Conservation (phyloP, 2,113 vertebrate species). For the Varanus komodoensis region DNA sequence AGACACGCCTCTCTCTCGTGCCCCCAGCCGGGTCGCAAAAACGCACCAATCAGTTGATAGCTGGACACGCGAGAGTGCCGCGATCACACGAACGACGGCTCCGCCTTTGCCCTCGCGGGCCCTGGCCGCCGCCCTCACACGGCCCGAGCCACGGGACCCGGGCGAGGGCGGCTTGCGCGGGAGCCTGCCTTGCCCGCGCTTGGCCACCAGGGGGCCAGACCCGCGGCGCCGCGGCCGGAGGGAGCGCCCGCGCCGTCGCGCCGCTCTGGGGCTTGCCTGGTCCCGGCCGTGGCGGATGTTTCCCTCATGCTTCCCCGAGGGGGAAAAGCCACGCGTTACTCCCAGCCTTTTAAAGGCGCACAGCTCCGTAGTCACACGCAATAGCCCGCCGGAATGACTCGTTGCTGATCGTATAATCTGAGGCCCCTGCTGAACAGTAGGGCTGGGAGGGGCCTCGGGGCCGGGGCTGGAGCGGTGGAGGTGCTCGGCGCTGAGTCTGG, state of each 20-base stretch:
- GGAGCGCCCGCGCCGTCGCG: background rate
- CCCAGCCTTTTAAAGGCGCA: background rate
- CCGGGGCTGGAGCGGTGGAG: background rate
- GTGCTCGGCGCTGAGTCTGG: background rate
- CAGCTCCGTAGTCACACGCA: background rate
- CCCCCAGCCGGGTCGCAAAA: background rate
- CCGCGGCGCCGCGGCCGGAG: background rate
- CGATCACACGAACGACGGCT: background rate
- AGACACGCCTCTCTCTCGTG: background rate
- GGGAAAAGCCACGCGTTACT: background rate
- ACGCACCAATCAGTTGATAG: background rate
- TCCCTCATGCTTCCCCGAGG: background rate
- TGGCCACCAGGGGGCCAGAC: background rate
- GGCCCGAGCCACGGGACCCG: no score
- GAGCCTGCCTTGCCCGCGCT: background rate
- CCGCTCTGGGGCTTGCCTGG: background rate
- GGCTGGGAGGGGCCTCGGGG: no score
- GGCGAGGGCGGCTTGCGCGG: background rate
- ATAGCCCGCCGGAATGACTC: no score
- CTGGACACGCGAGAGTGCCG: background rate
- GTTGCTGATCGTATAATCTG: background rate
- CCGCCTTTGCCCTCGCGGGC: background rate
- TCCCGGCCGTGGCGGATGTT: background rate
- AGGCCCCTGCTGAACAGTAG: background rate
- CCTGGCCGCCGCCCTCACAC: no score